phyloP scores from a whole-genome alignment of 2,888 invertebrate species.

The Trachelus stipa region DNA sequence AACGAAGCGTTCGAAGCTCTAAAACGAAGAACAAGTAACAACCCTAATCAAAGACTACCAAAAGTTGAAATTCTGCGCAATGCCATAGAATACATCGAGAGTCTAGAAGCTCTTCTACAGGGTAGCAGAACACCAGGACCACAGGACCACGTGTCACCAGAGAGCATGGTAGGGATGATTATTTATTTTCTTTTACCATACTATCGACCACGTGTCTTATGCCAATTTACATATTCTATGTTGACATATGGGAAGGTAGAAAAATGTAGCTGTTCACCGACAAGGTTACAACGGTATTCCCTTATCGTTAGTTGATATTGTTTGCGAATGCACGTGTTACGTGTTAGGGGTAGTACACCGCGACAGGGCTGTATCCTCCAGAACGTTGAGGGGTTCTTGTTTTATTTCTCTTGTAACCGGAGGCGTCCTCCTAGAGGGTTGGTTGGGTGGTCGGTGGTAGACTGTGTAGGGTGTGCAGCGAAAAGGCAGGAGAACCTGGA shows the following conservation, averaged over 20 bases:
- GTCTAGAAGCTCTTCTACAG: constrained; percentile 84
- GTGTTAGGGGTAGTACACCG: background rate
- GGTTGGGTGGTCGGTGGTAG: background rate
- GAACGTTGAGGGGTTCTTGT: background rate
- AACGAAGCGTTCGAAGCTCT: constrained; percentile 98
- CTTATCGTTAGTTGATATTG: background rate
- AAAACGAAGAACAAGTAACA: constrained; percentile 91
- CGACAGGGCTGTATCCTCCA: background rate
- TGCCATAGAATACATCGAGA: constrained; percentile 98
- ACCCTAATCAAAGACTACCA: constrained; percentile 95
- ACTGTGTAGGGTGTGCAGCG: constrained; percentile 16
- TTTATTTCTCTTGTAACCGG: constrained; percentile 18
- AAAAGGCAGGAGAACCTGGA: constrained; percentile 8
- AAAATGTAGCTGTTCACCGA: background rate
- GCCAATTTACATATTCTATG: background rate
- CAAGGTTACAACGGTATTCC: background rate
- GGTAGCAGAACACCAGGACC: constrained; percentile 68
- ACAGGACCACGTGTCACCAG: constrained; percentile 44
- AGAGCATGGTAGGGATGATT: constrained; percentile 33
- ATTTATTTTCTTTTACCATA: background rate
- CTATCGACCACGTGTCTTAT: background rate
- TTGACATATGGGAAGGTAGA: background rate
- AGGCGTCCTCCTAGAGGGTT: constrained; percentile 11
- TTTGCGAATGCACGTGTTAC: background rate
- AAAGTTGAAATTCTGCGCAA: constrained; percentile 97